Conservation (phyloP, 53 echinoderm and acorn worm genomes). For the Holothuria scabra region DNA sequence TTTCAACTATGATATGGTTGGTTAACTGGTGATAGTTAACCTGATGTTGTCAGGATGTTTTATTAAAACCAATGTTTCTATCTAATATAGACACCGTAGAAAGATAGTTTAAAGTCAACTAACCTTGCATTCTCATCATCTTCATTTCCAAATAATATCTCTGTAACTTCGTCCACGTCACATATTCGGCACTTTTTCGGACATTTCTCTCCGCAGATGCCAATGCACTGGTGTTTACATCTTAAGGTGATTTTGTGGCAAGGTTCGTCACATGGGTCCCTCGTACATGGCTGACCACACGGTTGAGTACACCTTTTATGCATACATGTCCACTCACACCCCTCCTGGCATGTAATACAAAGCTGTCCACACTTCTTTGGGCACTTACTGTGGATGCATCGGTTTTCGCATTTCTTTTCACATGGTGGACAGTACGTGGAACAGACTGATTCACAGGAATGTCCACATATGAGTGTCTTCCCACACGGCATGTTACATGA, state of each 20-base stretch:
- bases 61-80: too few species aligned
- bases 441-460: constrained; percentile 74
- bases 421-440: constrained; percentile 86
- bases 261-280: constrained; percentile 68
- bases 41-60: too few species aligned
- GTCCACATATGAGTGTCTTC: constrained; percentile 84
- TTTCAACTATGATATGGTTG: too few species aligned
- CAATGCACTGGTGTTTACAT: constrained; percentile 81
- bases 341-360: constrained; percentile 80
- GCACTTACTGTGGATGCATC: constrained; percentile 84
- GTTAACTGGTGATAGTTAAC: too few species aligned
- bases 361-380: constrained; percentile 61
- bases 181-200: constrained; percentile 79
- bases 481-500: constrained; percentile 71
- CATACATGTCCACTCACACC: constrained; percentile 82
- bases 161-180: constrained; percentile 64
- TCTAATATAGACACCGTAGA: too few species aligned
- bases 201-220: constrained; percentile 86
- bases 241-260: constrained; percentile 54
- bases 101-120: too few species aligned
- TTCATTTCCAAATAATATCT: constrained; percentile 75
- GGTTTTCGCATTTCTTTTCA: constrained; percentile 70
- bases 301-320: constrained; percentile 63
- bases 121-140: constrained; percentile 68
- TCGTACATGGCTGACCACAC: constrained; percentile 78